phyloP scores from a whole-genome alignment of 2,113 vertebrate genomes.

The Sialia sialis region DNA sequence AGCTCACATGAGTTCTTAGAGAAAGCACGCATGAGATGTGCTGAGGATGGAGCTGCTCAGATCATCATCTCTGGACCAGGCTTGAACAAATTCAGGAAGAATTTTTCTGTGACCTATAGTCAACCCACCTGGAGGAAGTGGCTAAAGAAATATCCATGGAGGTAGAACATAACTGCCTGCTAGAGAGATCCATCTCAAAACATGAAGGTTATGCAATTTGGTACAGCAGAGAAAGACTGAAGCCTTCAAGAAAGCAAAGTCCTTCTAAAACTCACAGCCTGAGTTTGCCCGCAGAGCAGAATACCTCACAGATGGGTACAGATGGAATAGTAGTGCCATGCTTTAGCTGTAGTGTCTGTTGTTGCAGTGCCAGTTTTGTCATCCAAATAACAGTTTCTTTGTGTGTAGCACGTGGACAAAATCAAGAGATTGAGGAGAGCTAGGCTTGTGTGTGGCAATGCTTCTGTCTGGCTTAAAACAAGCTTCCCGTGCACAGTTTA shows the following conservation, averaged over 20 bases:
- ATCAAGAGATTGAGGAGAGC: not conserved
- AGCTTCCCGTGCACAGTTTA: not conserved
- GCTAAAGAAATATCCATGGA: not conserved
- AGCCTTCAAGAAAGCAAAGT: not conserved
- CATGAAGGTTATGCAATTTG: not conserved
- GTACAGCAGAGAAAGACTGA: not conserved
- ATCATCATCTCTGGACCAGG: not conserved
- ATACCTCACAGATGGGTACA: not conserved
- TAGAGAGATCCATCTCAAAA: not conserved
- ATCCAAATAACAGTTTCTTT: not conserved
- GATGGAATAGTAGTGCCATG: not conserved
- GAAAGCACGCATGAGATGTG: not conserved
- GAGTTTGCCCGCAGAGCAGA: fast-evolving
- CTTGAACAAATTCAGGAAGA: not conserved
- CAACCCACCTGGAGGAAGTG: not conserved
- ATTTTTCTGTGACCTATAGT: not conserved
- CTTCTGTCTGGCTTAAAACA: not conserved
- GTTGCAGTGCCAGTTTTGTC: not conserved
- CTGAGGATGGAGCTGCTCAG: not conserved
- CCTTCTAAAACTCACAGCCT: not conserved
- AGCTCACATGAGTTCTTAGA: not conserved
- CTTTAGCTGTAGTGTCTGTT: not conserved
- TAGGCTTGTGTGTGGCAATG: not conserved
- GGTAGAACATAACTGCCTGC: not conserved
- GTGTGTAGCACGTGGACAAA: not conserved